These are phyloP conservation scores for Nothobranchius kuhntae DNA, from an alignment of 2,113 vertebrate species.

Conservation along the genomic window DNA sequence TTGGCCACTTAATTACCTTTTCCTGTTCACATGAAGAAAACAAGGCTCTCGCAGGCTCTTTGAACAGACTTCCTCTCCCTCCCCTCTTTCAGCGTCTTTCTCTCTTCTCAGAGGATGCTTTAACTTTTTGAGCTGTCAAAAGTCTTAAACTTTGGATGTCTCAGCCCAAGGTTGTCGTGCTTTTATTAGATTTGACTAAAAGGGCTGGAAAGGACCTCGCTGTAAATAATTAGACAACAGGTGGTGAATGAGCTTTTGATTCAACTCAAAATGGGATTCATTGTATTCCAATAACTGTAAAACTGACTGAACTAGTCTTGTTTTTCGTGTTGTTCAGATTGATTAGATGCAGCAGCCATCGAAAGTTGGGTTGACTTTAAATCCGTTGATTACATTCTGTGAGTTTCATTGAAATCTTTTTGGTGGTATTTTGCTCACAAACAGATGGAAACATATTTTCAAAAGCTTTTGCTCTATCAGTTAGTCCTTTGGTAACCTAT, in stretches of 20 bases:
- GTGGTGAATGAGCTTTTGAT: not conserved
- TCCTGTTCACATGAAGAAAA: conserved; percentile 78
- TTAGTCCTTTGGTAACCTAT: too few species aligned
- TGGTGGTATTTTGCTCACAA: too few species aligned
- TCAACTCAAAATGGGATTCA: not conserved
- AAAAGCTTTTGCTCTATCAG: too few species aligned
- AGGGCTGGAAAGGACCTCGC: conserved; percentile 20
- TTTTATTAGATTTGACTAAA: conserved; percentile 43
- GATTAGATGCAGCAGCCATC: too few species aligned
- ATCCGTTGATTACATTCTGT: too few species aligned
- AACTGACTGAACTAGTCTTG: too few species aligned
- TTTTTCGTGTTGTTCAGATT: too few species aligned
- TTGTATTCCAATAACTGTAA: too few species aligned
- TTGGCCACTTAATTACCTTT: conserved; percentile 76
- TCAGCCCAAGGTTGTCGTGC: conserved; percentile 39
- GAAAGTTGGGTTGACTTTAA: too few species aligned
- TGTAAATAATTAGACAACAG: conserved; percentile 17
- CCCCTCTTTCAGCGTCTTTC: conserved; percentile 27
- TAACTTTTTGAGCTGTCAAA: conserved; percentile 16
- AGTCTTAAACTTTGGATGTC: conserved; percentile 5
- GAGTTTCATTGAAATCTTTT: too few species aligned
- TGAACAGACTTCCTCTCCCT: conserved; percentile 60
- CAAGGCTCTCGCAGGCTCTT: conserved; percentile 75
- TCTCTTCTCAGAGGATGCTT: conserved; percentile 19
- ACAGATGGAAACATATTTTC: too few species aligned